These are phyloP conservation scores for Hipparchia semele DNA, from an alignment of 2,888 invertebrate genomes.

Conservation along the genomic window DNA sequence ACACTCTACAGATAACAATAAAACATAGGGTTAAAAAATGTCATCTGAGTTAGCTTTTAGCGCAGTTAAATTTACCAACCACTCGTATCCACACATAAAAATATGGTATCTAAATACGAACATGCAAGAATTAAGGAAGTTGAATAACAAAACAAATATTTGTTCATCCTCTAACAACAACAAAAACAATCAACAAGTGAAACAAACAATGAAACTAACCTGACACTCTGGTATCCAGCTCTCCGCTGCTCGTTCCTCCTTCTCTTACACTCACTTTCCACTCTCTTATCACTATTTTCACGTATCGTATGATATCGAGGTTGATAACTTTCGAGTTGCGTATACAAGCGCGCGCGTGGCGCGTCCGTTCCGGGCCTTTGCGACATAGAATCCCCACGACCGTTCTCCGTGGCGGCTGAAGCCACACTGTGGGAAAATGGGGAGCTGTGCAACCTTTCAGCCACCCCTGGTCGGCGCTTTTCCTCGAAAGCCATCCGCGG, in stretches of 20 bases:
- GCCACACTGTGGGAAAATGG: constrained; percentile 60
- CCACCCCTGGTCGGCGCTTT: constrained; percentile 69
- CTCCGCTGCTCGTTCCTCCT: constrained; percentile 67
- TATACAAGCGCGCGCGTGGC: constrained; percentile 73
- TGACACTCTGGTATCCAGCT: constrained; percentile 60
- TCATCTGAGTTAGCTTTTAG: no score
- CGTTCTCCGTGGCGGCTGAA: constrained; percentile 58
- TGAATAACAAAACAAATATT: neutral
- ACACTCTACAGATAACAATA: no score
- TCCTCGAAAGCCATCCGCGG: constrained; percentile 77
- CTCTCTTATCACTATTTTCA: constrained; percentile 75
- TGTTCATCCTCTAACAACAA: neutral
- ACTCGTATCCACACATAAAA: no score
- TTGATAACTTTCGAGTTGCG: constrained; percentile 80
- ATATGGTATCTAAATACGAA: no score
- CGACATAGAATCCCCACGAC: constrained; percentile 66
- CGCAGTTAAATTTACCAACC: no score
- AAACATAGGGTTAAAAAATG: no score
- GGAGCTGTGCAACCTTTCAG: constrained; percentile 57
- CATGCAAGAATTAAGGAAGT: no score
- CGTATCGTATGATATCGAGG: constrained; percentile 79
- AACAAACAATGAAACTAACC: constrained; percentile 52
- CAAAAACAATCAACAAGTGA: constrained; percentile 35
- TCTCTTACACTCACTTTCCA: constrained; percentile 74
- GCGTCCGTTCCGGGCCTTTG: constrained; percentile 65